Conservation (phyloP, 2,888 invertebrate genomes). For the Cerceris rybyensis region DNA sequence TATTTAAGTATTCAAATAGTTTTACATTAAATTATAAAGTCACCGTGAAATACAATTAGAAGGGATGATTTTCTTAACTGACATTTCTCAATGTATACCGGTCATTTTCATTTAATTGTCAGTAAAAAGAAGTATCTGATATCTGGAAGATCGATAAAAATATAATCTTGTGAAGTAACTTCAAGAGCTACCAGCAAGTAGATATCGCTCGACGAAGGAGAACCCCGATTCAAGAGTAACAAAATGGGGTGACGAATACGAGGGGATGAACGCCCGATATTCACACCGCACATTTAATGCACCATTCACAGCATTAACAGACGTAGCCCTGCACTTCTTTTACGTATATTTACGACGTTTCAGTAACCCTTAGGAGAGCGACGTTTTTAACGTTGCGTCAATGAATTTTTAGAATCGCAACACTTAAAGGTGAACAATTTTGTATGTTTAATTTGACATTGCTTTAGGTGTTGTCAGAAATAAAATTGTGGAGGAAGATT, state of each 20-base stretch:
- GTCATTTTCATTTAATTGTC: not conserved
- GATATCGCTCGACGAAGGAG: slow-evolving; percentile 26
- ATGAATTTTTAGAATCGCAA: slow-evolving; percentile 1
- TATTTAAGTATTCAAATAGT: too few relatives aligned
- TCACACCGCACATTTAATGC: slow-evolving; percentile 42
- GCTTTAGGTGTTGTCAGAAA: too few relatives aligned
- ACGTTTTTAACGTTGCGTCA: not conserved
- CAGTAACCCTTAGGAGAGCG: not conserved
- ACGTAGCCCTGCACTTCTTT: not conserved
- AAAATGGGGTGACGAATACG: slow-evolving; percentile 37
- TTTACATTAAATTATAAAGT: too few relatives aligned
- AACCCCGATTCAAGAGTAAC: slow-evolving; percentile 36
- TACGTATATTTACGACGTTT: not conserved
- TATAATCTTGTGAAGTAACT: slow-evolving; percentile 42
- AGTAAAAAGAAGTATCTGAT: slow-evolving; percentile 21
- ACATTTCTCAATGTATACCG: not conserved
- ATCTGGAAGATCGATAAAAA: slow-evolving; percentile 38
- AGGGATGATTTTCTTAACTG: not conserved
- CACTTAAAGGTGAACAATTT: not conserved
- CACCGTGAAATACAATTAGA: not conserved
- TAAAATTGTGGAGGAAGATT: too few relatives aligned
- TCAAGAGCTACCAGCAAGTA: slow-evolving; percentile 17
- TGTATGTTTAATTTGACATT: too few relatives aligned
- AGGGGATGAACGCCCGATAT: slow-evolving; percentile 40
- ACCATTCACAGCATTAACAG: slow-evolving; percentile 39